Conservation (phyloP, 2,113 vertebrate species). For the Cairina moschata region DNA sequence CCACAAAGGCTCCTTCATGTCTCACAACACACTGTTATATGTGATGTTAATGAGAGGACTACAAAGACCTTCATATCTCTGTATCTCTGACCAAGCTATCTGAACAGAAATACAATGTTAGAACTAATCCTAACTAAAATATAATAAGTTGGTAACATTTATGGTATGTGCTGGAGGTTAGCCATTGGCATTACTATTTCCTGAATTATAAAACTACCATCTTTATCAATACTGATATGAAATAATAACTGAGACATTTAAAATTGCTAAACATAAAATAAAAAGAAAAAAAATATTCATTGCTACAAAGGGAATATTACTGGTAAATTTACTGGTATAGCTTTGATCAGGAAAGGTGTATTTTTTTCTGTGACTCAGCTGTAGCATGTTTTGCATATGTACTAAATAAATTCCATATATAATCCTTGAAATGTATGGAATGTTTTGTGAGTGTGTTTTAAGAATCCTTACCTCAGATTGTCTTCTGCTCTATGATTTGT, state of each 20-base stretch:
- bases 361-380: neutral
- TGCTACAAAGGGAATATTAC: neutral
- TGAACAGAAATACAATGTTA: neutral
- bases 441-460: neutral
- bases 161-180: neutral
- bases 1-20: neutral
- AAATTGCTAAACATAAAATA: neutral
- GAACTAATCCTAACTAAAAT: neutral
- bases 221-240: neutral
- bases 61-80: neutral
- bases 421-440: constrained; percentile 44
- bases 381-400: neutral
- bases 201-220: neutral
- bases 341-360: neutral
- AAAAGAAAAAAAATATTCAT: neutral
- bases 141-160: neutral
- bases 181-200: neutral
- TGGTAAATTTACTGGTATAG: neutral
- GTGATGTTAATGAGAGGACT: neutral
- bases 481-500: neutral
- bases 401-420: neutral
- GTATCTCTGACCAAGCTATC: neutral
- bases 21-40: neutral
- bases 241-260: neutral
- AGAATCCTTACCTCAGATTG: neutral